These are phyloP conservation scores for Drosophila willistoni DNA, from an alignment of 1,140 invertebrate genomes.

Conservation along the genomic window DNA sequence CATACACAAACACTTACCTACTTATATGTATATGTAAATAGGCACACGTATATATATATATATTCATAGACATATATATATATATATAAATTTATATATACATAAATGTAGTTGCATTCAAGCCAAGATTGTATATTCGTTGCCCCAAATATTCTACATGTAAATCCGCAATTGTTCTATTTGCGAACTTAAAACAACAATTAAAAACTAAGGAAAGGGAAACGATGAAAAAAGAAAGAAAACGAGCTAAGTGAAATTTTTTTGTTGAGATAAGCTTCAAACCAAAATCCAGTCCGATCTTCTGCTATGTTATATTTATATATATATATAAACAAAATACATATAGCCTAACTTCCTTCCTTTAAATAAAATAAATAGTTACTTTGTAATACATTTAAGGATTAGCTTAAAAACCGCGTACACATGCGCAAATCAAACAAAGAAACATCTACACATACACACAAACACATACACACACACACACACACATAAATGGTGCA, in stretches of 20 bases:
- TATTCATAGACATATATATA: slow-evolving; percentile 32
- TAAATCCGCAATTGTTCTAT: slow-evolving; percentile 6
- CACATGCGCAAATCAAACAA: slow-evolving; percentile 16
- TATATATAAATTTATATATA: slow-evolving; percentile 30
- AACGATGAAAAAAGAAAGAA: neutral
- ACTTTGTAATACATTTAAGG: slow-evolving; percentile 12
- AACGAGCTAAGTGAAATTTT: slow-evolving; percentile 1
- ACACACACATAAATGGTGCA: slow-evolving; percentile 13
- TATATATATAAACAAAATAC: neutral
- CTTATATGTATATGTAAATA: slow-evolving; percentile 23
- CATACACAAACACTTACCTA: slow-evolving; percentile 31
- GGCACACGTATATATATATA: neutral
- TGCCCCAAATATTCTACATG: slow-evolving; percentile 2
- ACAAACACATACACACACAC: neutral
- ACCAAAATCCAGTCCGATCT: slow-evolving; percentile 17
- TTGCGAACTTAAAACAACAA: neutral
- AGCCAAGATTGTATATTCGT: slow-evolving; percentile 13
- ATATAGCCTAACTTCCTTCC: slow-evolving; percentile 12
- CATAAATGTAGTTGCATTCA: slow-evolving; percentile 35
- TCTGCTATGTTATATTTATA: slow-evolving; percentile 22
- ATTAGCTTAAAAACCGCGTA: slow-evolving; percentile 6
- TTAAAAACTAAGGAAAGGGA: no score
- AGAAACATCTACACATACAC: neutral
- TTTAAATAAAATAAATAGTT: slow-evolving; percentile 10
- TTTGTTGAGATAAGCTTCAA: slow-evolving; percentile 16